Percentiles rank a stretch among this genome's conserved stretches.
Conservation (phyloP, 2,888 invertebrate species). For the Drosophila eohydei region DNA sequence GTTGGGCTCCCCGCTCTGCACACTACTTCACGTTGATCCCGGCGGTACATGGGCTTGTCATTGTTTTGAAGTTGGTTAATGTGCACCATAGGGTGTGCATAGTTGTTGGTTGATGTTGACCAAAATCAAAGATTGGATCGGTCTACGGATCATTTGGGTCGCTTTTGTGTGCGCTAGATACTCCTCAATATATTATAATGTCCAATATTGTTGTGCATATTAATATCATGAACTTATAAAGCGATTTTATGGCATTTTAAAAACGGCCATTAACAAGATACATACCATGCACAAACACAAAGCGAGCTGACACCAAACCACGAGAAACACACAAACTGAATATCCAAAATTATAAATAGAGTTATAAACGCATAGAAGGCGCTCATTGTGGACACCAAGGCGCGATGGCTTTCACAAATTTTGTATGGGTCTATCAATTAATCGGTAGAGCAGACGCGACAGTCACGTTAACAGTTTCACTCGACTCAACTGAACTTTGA, state of each 20-base stretch:
- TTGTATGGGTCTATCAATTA: slow-evolving; percentile 77
- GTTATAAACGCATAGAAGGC: slow-evolving; percentile 77
- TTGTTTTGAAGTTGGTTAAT: slow-evolving; percentile 75
- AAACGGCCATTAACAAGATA: slow-evolving; percentile 77
- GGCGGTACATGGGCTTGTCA: slow-evolving; percentile 31
- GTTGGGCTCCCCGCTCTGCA: slow-evolving; percentile 37
- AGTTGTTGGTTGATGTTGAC: slow-evolving; percentile 49
- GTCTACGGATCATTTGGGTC: slow-evolving; percentile 57
- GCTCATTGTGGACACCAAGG: slow-evolving; percentile 66
- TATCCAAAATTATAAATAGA: slow-evolving; percentile 72
- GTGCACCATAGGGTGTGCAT: slow-evolving; percentile 63
- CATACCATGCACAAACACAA: slow-evolving; percentile 75
- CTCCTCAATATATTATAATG: slow-evolving; percentile 77
- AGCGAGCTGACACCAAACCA: slow-evolving; percentile 57
- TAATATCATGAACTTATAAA: slow-evolving; percentile 76
- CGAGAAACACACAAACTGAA: slow-evolving; percentile 26
- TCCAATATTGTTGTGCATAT: slow-evolving; percentile 80
- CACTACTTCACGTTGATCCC: slow-evolving; percentile 20
- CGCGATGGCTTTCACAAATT: slow-evolving; percentile 81
- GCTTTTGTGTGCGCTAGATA: slow-evolving; percentile 73
- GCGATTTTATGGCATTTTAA: slow-evolving; percentile 80
- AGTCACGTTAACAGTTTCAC: slow-evolving; percentile 57
- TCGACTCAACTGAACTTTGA: slow-evolving; percentile 20
- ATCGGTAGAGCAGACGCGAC: slow-evolving; percentile 57
- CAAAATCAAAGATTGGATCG: slow-evolving; percentile 59